Base-by-base conservation (phyloP, 1,140 invertebrate genomes). In the Zaprionus camerounensis region DNA sequence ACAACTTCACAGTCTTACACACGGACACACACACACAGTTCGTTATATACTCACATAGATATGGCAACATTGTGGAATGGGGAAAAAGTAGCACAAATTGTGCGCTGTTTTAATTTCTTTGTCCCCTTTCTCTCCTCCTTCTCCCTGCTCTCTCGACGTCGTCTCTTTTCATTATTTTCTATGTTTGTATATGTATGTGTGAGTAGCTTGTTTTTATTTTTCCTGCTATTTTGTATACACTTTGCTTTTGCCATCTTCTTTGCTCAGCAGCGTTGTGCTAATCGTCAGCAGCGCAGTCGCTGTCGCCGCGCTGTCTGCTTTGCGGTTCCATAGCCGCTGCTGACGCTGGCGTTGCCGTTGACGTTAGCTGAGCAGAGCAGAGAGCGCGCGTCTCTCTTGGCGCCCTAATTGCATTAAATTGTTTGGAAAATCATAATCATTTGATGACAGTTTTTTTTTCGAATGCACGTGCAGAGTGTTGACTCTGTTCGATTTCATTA, bases 351-450 rank as follows among this genome's bases (percentile, higher is more conserved):
- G 46, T 12, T 49, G n/a, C 6, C 34, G 46, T 12, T 49, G 46
- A 12, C 55, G 41, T 31, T 38, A 34, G 71, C 44, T 49, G 34
- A 11, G 12, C 53, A 28, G 46, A 44, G 70, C 55, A 67, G 75
- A 71, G 65, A 36, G 77, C 75, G 69, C 81, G 68, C 67, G 55
- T 13, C 78, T 81, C 84, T 87, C 82, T 86, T 79, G 56, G 57
- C 46, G 62, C 71, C 85, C 76, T 90, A 90, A 90, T 90, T 85
- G 85, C 79, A 90, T 90, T 90, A 90, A 90, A 90, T 90, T 90
- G 85, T 90, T 90, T 90, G 85, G 81, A 90, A 90, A 90, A 90
- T 90, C 79, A 90, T 90, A 90, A 90, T 85, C 86, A 71, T 90
- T 90, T 90, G 82, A 90, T 83, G 81, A 90, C 81, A 85, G 82